phyloP scores from a whole-genome alignment of 2,797 vertebrate genomes.

The Lophotriccus pileatus region DNA sequence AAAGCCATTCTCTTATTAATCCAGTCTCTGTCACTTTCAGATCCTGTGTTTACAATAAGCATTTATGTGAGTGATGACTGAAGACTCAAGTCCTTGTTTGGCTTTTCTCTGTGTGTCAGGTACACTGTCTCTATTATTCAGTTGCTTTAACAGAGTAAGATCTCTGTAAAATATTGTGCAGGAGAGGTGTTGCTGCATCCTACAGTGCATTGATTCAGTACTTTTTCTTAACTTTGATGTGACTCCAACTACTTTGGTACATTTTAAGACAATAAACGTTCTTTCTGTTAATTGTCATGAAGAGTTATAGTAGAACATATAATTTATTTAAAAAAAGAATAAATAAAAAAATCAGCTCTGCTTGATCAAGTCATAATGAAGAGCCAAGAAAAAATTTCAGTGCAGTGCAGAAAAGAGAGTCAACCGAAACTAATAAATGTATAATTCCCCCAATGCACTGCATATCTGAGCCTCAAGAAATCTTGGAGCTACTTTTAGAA shows the following conservation, averaged over 20 bases:
- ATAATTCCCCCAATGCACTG: neutral
- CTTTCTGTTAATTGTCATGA: neutral
- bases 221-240: neutral
- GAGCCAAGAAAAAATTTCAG: neutral
- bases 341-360: neutral
- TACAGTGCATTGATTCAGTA: neutral
- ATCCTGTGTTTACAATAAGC: accelerated
- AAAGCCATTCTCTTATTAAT: neutral
- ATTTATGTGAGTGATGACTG: neutral
- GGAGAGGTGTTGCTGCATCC: neutral
- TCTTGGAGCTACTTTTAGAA: neutral
- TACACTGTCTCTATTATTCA: neutral
- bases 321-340: neutral
- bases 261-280: neutral
- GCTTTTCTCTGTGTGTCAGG: neutral
- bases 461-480: neutral
- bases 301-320: neutral
- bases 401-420: neutral
- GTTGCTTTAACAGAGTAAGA: neutral
- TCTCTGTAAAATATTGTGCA: neutral
- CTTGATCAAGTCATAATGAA: neutral
- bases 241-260: neutral
- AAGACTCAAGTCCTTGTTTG: neutral
- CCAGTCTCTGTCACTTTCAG: neutral
- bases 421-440: neutral